phyloP scores from a whole-genome alignment of 2,113 vertebrate genomes.

The Apeltes quadracus region DNA sequence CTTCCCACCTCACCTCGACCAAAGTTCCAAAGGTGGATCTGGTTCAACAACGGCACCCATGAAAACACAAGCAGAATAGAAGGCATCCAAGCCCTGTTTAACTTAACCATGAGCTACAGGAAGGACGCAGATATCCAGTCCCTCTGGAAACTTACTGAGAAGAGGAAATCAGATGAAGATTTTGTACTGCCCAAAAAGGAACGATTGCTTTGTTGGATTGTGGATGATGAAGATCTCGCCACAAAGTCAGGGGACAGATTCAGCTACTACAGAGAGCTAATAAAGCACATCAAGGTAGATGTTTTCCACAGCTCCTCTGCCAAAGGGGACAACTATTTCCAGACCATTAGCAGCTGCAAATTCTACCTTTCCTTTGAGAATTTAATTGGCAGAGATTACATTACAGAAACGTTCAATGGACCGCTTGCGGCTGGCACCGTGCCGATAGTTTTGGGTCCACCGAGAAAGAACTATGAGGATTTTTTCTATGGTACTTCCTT shows the following conservation, averaged over 20 bases:
- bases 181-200: conserved; percentile 87
- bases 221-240: conserved; percentile 81
- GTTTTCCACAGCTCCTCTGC: conserved; percentile 72
- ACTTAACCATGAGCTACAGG: conserved; percentile 87
- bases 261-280: conserved; percentile 85
- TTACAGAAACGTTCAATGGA: conserved; percentile 89
- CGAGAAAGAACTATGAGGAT: conserved; percentile 89
- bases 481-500: conserved; percentile 86
- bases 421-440: conserved; percentile 87
- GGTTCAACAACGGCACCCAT: conserved; percentile 89
- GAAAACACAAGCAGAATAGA: conserved; percentile 82
- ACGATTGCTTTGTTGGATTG: conserved; percentile 88
- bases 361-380: conserved; percentile 93
- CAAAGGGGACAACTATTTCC: conserved; percentile 83
- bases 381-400: conserved; percentile 88
- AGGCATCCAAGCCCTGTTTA: conserved; percentile 88
- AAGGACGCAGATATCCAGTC: conserved; percentile 88
- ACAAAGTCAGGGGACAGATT: conserved; percentile 76
- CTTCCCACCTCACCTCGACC: conserved; percentile 85
- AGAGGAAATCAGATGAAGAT: conserved; percentile 76
- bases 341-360: conserved; percentile 86
- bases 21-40: conserved; percentile 89
- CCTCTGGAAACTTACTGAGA: conserved; percentile 81
- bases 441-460: conserved; percentile 86
- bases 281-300: conserved; percentile 86